A percentile compares a stretch with the other conserved stretches of the same genome.
Evolutionary conservation across 2,888 invertebrate species (phyloP).

Genomic region (Acronicta leporina): DNA sequence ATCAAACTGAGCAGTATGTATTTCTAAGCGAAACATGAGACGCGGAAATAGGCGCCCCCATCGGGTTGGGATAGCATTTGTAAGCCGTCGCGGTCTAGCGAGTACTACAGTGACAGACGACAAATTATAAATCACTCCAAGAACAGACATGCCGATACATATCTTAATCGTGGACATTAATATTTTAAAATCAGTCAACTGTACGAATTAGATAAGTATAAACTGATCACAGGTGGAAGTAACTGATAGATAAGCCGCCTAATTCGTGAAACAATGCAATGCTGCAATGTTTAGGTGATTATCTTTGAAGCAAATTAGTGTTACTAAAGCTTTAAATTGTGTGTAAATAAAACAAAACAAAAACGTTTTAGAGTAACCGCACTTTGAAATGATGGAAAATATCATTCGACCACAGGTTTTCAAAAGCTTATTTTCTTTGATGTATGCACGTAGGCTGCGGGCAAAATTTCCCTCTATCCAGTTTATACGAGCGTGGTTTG

Average conservation of each 20-base stretch:
- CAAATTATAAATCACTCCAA: slow-evolving; percentile 74
- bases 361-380: slow-evolving; percentile 30
- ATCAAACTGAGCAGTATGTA: slow-evolving; percentile 58
- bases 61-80: slow-evolving; percentile 70
- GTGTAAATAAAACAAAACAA: slow-evolving; percentile 37
- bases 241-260: background rate
- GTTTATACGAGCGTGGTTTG: slow-evolving; percentile 64
- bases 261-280: background rate
- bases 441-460: slow-evolving; percentile 38
- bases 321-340: slow-evolving; percentile 44
- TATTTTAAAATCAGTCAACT: slow-evolving; percentile 49
- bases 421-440: slow-evolving; percentile 52
- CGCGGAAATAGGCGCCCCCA: slow-evolving; percentile 74
- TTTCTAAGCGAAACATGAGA: slow-evolving; percentile 76
- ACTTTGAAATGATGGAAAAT: slow-evolving; percentile 40
- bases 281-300: slow-evolving; percentile 17
- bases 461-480: slow-evolving; percentile 49
- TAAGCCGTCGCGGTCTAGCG: slow-evolving; percentile 74
- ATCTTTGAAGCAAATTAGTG: slow-evolving; percentile 18
- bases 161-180: slow-evolving; percentile 64
- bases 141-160: slow-evolving; percentile 70
- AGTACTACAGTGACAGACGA: slow-evolving; percentile 71
- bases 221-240: slow-evolving; percentile 13
- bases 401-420: slow-evolving; percentile 46
- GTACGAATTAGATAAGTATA: slow-evolving; percentile 33